Conservation (phyloP, 2,797 vertebrate species). For the Vespertilio murinus region DNA sequence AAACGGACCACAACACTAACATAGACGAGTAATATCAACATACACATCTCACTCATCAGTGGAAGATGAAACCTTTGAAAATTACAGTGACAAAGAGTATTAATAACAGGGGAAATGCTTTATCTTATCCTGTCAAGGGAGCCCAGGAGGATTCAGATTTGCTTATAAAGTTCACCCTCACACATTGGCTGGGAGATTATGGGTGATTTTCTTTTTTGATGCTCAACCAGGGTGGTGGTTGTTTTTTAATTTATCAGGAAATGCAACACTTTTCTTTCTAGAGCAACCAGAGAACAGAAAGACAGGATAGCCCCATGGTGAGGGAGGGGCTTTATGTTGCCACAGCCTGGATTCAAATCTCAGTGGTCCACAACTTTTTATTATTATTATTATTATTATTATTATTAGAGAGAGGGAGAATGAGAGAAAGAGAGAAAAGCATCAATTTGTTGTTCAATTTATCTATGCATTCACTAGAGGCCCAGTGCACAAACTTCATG, state of each 20-base stretch:
- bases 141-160: not conserved
- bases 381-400: not conserved
- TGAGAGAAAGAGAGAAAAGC: not conserved
- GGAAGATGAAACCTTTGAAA: not conserved
- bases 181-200: not conserved
- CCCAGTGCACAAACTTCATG: too few relatives aligned
- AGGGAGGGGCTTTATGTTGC: too few relatives aligned
- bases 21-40: not conserved
- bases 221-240: not conserved
- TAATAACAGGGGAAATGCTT: not conserved
- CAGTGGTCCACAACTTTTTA: too few relatives aligned
- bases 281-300: not conserved
- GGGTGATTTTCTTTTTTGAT: not conserved
- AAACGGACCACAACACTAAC: not conserved
- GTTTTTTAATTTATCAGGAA: not conserved
- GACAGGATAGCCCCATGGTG: accelerated
- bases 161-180: not conserved
- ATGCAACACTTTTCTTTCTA: not conserved
- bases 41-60: not conserved
- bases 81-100: not conserved
- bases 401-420: not conserved
- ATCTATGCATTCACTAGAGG: not conserved
- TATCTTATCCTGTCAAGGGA: not conserved
- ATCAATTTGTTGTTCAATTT: not conserved
- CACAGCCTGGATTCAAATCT: not conserved